Conservation (phyloP, 2,113 vertebrate genomes). For the Pycnonotus jocosus region DNA sequence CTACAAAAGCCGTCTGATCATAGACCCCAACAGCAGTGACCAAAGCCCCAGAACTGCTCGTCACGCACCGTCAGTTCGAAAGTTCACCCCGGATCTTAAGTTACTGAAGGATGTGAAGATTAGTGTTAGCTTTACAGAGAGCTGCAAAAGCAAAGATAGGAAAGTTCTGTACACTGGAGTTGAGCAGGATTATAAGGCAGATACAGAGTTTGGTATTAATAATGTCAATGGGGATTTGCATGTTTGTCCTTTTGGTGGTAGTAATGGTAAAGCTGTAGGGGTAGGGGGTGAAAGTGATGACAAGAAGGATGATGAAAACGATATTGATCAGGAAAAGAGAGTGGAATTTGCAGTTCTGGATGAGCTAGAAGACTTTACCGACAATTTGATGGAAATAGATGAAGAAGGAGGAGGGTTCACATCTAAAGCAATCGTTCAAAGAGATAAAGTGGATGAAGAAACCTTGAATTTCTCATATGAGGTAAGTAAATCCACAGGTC, state of each 20-base stretch:
- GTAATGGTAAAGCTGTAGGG: constrained; percentile 68
- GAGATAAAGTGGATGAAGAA: constrained; percentile 90
- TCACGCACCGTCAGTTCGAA: constrained; percentile 88
- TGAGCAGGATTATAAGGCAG: constrained; percentile 76
- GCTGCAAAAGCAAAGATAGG: constrained; percentile 93
- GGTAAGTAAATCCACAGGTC: constrained; percentile 74
- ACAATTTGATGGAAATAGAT: constrained; percentile 93
- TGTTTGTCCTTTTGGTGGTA: constrained; percentile 79
- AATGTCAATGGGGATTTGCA: constrained; percentile 86
- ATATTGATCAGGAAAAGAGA: constrained; percentile 91
- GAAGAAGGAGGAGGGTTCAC: constrained; percentile 88
- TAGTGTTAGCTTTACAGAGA: constrained; percentile 92
- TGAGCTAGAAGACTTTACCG: constrained; percentile 94
- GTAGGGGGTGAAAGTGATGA: constrained; percentile 69
- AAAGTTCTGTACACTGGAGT: constrained; percentile 93
- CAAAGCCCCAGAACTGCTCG: constrained; percentile 92
- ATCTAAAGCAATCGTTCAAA: constrained; percentile 90
- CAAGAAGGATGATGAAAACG: constrained; percentile 81
- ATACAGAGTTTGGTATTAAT: constrained; percentile 72
- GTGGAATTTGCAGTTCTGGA: constrained; percentile 98
- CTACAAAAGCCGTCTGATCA: constrained; percentile 82
- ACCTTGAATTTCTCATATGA: constrained; percentile 87
- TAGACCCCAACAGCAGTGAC: constrained; percentile 78
- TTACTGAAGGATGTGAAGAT: constrained; percentile 97
- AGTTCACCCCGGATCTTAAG: constrained; percentile 93